Evolutionary conservation across 1,140 invertebrate genomes (phyloP), one percentile per base, ranked within the genome.

Genomic region (Papilio machaon): DNA sequence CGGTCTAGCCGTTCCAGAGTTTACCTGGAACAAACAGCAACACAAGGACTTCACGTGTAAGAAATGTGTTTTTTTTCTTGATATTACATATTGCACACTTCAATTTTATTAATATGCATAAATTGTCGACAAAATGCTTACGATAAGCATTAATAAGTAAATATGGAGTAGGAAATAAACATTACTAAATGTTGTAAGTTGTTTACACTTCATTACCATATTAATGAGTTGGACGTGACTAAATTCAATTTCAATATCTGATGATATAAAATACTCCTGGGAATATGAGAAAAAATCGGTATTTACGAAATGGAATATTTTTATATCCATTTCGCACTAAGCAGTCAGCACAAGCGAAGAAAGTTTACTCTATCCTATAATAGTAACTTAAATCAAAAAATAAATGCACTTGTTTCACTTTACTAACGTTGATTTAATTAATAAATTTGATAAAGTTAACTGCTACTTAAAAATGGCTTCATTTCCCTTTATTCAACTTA

Each of bases 171-270:
- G 7, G n/a, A 58, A 19, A 7, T 58, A 58, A 67, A 67, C 60
- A 67, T 67, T 67, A 35, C 23, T 15, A 35, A 67, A 70, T 70
- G 2, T 19, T 35, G 30, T 17, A 70, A 35, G 10, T 70, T 70
- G 64, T 35, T 67, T 35, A 67, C 60, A 60, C 10, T 70, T 70
- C 64, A 35, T 70, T 70, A 38, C 30, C 64, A 70, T 70, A 70
- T 35, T 70, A 70, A 70, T 70, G 30, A 35, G 30, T 15, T 70
- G 64, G 30, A 70, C 64, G 64, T 70, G 64, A 70, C 64, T 70
- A 70, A 70, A 70, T 35, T 70, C 30, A 70, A 70, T 70, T 70
- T 70, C 30, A 38, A 35, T 70, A 70, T 70, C 64, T 70, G 30
- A 70, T 70, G 10, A 70, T 70, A 35, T 70, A 70, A 64, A 64